A percentile compares a stretch with the other conserved stretches of the same genome.
These are phyloP conservation scores for Perccottus glenii DNA, from an alignment of 2,113 vertebrate genomes.

Conservation along the genomic window DNA sequence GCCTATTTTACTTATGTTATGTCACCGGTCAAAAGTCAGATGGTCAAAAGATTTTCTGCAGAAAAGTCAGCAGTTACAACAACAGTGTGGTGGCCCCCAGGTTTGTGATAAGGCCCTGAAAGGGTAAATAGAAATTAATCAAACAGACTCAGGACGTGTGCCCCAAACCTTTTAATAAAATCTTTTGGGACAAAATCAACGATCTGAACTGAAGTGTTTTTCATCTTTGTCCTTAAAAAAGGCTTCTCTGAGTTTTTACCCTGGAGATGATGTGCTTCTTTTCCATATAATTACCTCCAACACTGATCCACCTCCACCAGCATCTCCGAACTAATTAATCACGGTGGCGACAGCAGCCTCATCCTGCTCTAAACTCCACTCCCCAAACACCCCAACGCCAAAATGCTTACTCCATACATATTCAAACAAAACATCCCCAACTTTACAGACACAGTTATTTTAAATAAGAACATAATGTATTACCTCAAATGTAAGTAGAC, in stretches of 20 bases:
- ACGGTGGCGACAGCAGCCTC: conserved; percentile 7
- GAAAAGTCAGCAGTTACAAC: too few species aligned
- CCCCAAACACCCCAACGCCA: neutral
- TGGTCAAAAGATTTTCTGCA: too few species aligned
- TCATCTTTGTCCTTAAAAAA: conserved; percentile 3
- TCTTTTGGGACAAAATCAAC: conserved; percentile 12
- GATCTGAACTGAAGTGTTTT: conserved; percentile 24
- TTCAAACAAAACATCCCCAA: neutral
- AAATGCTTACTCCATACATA: conserved; percentile 16
- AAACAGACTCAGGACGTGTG: neutral
- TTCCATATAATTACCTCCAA: conserved; percentile 39
- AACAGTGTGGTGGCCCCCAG: neutral
- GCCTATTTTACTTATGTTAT: too few species aligned
- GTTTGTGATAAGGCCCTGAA: neutral
- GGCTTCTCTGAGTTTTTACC: conserved; percentile 1
- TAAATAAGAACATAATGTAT: too few species aligned
- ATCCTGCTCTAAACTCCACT: neutral
- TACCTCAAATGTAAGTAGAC: too few species aligned
- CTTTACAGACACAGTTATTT: neutral
- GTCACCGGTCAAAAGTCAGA: too few species aligned
- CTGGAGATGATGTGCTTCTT: conserved; percentile 16
- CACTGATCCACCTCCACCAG: conserved; percentile 33
- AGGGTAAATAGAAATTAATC: neutral
- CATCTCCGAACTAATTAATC: conserved; percentile 43
- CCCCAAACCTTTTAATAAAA: neutral